phyloP scores from a whole-genome alignment of 2,113 vertebrate genomes.

The Oryzias curvinotus region DNA sequence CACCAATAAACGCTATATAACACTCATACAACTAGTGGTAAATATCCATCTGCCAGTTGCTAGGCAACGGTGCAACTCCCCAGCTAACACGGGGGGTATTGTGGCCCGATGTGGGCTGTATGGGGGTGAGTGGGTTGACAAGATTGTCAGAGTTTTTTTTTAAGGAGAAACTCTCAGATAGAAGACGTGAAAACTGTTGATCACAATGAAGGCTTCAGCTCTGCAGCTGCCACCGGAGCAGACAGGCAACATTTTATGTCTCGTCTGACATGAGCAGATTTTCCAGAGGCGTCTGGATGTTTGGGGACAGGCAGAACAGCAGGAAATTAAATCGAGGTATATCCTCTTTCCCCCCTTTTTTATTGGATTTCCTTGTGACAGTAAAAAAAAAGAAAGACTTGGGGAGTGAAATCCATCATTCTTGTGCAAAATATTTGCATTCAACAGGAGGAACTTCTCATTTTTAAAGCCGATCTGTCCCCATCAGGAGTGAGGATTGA shows the following conservation, averaged over 20 bases:
- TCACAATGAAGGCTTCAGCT: conserved; percentile 27
- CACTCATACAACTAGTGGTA: conserved; percentile 52
- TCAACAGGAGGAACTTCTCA: background rate
- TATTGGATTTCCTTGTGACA: background rate
- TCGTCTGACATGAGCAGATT: conserved; percentile 15
- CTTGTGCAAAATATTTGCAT: no score
- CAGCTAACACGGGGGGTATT: conserved; percentile 53
- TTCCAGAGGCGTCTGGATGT: background rate
- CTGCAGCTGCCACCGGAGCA: conserved; percentile 6
- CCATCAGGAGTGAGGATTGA: no score
- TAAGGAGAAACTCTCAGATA: conserved; percentile 10
- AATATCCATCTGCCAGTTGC: conserved; percentile 72
- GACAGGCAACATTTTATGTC: conserved; percentile 9
- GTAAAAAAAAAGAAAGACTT: background rate
- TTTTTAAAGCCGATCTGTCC: background rate
- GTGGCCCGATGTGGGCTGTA: conserved; percentile 30
- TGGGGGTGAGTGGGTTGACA: conserved; percentile 10
- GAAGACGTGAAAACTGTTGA: background rate
- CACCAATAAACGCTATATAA: background rate
- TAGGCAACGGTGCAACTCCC: conserved; percentile 73
- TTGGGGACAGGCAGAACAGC: background rate
- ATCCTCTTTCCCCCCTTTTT: background rate
- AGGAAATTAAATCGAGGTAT: background rate
- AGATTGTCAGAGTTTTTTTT: conserved; percentile 9
- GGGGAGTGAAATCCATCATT: background rate